Base-by-base conservation (phyloP, 2,797 vertebrate genomes). In the Pygocentrus nattereri region DNA sequence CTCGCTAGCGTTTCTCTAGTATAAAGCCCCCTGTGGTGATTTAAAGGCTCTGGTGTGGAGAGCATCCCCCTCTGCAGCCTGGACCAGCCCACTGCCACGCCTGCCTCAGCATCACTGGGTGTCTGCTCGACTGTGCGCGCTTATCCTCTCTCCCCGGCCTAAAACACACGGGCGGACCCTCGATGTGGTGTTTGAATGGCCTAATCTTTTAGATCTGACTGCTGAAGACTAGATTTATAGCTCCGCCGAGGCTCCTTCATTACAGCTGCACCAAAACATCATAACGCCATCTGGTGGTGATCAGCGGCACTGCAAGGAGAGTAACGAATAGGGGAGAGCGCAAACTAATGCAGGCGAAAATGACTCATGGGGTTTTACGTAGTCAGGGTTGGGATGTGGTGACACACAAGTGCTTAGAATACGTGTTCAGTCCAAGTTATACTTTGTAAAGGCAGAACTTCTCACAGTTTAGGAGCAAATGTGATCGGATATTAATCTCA, bases 21-120 rank as follows among this genome's bases (percentile, higher is more conserved):
- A 61, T 30, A 70, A 76, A 50, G 25, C 74, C 77, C 50, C 52
- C 54, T 23, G 30, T 70, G 54, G 25, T 76, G 41, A 15, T 77
- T 72, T 52, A 58, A 38, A 23, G 41, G 47, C 54, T 59, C 41
- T 71, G 64, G 68, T 49, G 47, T 61, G 31, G 21, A 31, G 83
- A 67, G 71, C 80, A 82, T 86, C 85, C 87, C 85, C 85, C 87
- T 19, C 78, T 73, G 87, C 82, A 77, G 87, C 71, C 82, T 85
- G 88, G 93, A 90, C 91, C 94, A 90, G 86, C 93, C 93, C 94
- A 92, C 92, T 90, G 93, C 94, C 94, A 94, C 93, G 93, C 94
- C 95, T 94, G 93, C 87, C 38, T 54, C 3, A 65, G 19, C 61
- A 70, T 76, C 71, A 68, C 81, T 67, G 79, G 38, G 47, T 8